Base-by-base conservation (phyloP, 1,140 invertebrate species). In the Galendromus occidentalis region DNA sequence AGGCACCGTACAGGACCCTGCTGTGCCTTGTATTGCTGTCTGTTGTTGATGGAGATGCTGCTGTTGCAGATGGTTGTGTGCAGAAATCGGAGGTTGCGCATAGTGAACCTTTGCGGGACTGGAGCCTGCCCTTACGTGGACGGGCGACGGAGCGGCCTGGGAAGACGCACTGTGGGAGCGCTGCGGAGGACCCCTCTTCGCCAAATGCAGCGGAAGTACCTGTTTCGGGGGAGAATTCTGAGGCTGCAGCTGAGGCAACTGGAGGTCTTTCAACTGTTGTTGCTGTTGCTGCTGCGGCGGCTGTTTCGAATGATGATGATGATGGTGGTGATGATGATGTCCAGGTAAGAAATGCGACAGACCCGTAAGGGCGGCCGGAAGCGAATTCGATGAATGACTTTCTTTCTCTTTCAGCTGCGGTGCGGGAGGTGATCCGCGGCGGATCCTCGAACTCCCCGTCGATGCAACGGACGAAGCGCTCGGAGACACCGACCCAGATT, bases 121-220 rank as follows among this genome's bases (percentile, higher is more conserved):
- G 51, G 51, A 59, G 51, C 51, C 51, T 25, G 51, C 51, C 22
- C 51, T 25, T 33, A 59, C 51, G 51, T 59, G 51, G 12, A 59
- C 51, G 51, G 51, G 51, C 33, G 51, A 59, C 51, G 51, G 51
- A 17, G 51, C 51, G 51, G 51, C 51, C 51, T 59, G 51, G 51
- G 51, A 59, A 59, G 51, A 59, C 20, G 51, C 51, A 33, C 51
- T 59, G 22, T 59, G 51, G 51, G 51, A 59, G 14, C 51, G 51
- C 33, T 59, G 51, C 51, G 51, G 51, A 59, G 51, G 22, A 59
- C 51, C 51, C 25, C 51, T 25, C 51, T 59, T 59, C 51, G 51
- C 51, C 33, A 59, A 25, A 59, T 59, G 51, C 33, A 59, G 33
- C 51, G 51, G 51, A 59, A 59, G 51, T 59, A 59, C 51, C 51